phyloP scores from a whole-genome alignment of 2,113 vertebrate genomes.

The Melanerpes formicivorus region DNA sequence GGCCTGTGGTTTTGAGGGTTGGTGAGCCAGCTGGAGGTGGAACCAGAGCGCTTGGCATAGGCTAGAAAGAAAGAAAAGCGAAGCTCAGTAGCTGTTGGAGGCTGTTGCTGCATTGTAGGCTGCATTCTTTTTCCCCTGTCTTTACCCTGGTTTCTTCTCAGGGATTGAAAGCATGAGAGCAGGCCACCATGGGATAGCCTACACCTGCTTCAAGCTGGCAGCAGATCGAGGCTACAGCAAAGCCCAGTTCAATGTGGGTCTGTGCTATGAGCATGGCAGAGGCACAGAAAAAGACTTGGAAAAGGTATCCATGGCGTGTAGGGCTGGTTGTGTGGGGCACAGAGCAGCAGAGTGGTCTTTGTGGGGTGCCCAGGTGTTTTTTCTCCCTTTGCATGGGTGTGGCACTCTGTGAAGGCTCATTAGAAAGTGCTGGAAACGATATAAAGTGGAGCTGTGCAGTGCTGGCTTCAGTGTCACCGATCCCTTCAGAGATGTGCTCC shows the following conservation, averaged over 20 bases:
- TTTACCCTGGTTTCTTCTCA: constrained; percentile 47
- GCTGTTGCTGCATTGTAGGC: background rate
- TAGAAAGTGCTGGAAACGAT: constrained; percentile 14
- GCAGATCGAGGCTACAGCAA: constrained; percentile 89
- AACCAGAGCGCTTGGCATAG: background rate
- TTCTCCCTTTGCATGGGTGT: background rate
- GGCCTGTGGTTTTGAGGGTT: background rate
- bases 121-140: background rate
- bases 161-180: constrained; percentile 84
- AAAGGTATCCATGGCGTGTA: constrained; percentile 74
- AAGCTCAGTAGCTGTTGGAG: background rate
- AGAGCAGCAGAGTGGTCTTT: background rate
- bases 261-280: constrained; percentile 90
- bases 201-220: constrained; percentile 87
- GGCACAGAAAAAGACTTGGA: constrained; percentile 80
- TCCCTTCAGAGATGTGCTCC: background rate
- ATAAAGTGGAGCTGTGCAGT: background rate
- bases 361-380: background rate
- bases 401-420: background rate
- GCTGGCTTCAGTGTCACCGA: background rate
- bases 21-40: background rate
- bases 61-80: background rate
- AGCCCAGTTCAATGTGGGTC: constrained; percentile 90
- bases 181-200: constrained; percentile 75
- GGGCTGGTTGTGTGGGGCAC: background rate